A percentile compares a stretch with the other conserved stretches of the same genome.
phyloP scores from a whole-genome alignment of 2,113 vertebrate species.

The Ifrita kowaldi region DNA sequence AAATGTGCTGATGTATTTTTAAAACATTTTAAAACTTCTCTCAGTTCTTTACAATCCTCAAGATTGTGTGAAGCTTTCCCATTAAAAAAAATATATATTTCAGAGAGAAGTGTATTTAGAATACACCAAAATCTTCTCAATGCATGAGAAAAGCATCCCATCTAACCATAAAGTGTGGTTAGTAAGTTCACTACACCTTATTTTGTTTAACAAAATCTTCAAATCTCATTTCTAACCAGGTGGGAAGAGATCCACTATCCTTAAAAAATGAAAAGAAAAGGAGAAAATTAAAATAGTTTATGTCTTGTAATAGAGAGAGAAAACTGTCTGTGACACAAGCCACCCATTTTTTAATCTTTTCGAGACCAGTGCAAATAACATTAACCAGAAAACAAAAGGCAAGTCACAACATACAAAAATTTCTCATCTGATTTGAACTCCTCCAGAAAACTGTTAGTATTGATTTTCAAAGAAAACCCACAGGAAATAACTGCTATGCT shows the following conservation, averaged over 20 bases:
- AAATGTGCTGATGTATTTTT: neutral
- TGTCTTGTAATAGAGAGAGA: neutral
- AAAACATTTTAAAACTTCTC: neutral
- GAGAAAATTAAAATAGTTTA: neutral
- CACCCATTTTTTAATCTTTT: neutral
- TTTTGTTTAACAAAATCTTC: neutral
- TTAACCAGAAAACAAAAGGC: neutral
- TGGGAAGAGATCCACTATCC: neutral
- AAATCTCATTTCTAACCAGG: neutral
- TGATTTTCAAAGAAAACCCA: neutral
- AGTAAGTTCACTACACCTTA: neutral
- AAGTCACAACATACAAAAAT: neutral
- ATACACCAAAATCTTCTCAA: neutral
- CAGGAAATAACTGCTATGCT: neutral
- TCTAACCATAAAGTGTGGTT: neutral
- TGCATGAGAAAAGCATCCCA: neutral
- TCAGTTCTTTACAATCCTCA: neutral
- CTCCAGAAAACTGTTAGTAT: slow-evolving; percentile 13
- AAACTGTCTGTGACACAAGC: neutral
- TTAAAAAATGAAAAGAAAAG: neutral
- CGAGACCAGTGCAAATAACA: neutral
- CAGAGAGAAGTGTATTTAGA: neutral
- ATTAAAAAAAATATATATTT: neutral
- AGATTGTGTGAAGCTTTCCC: neutral
- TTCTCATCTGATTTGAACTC: neutral